Evolutionary conservation across 2,113 vertebrate species (phyloP).

Genomic region (Acanthochromis polyacanthus): DNA sequence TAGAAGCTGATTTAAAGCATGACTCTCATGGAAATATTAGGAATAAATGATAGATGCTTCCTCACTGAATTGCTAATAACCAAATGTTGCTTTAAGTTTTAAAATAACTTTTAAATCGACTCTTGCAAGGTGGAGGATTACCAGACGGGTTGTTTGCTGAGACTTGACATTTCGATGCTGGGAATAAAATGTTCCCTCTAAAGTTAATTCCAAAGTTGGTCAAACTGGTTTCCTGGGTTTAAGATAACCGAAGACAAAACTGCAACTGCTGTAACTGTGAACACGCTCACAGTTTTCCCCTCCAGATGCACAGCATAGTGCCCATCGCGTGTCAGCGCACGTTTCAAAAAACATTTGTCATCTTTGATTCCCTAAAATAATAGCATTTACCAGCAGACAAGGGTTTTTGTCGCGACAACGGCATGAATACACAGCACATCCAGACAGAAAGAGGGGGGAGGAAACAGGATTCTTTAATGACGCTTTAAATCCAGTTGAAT

Average conservation of each 20-base stretch:
- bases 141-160: background rate
- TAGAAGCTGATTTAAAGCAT: too few relatives aligned
- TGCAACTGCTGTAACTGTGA: background rate
- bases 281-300: slow-evolving; percentile 14
- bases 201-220: background rate
- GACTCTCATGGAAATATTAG: too few relatives aligned
- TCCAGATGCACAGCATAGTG: slow-evolving; percentile 43
- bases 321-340: slow-evolving; percentile 59
- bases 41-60: background rate
- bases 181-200: slow-evolving; percentile 12
- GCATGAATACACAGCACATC: slow-evolving; percentile 7
- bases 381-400: slow-evolving; percentile 36
- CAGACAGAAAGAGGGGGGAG: slow-evolving; percentile 17
- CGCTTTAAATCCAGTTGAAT: slow-evolving; percentile 27
- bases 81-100: background rate
- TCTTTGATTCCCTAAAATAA: slow-evolving; percentile 63
- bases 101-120: background rate
- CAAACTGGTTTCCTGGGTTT: slow-evolving; percentile 12
- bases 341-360: slow-evolving; percentile 80
- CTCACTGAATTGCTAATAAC: background rate
- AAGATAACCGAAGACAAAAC: slow-evolving; percentile 8
- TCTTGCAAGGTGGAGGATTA: background rate
- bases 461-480: slow-evolving; percentile 18
- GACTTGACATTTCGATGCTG: slow-evolving; percentile 6
- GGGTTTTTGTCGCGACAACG: slow-evolving; percentile 30